Conservation (phyloP, 2,113 vertebrate species). For the Rhadina sibilatrix region DNA sequence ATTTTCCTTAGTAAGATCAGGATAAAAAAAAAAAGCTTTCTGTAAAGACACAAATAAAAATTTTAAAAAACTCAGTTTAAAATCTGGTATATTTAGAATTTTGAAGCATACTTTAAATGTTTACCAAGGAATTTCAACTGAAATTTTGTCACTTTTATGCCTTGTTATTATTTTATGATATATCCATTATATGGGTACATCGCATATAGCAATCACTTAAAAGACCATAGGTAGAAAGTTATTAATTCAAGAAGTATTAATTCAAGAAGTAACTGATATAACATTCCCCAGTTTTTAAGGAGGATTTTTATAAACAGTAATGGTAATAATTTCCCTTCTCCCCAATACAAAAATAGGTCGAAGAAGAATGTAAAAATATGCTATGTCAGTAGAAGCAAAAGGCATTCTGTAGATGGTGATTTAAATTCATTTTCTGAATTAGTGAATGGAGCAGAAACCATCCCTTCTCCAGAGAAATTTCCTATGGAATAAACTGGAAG, state of each 20-base stretch:
- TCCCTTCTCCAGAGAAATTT: not conserved
- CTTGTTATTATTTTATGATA: not conserved
- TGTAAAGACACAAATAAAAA: not conserved
- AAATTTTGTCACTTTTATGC: not conserved
- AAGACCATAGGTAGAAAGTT: not conserved
- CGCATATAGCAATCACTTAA: not conserved
- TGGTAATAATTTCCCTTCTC: not conserved
- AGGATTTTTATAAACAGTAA: not conserved
- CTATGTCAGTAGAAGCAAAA: not conserved
- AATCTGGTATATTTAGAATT: not conserved
- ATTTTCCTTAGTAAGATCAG: not conserved
- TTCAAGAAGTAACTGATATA: not conserved
- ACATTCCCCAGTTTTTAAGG: not conserved
- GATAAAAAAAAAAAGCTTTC: not conserved
- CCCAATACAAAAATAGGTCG: accelerated
- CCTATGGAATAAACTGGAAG: not conserved
- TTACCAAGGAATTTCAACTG: not conserved
- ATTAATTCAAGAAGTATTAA: not conserved
- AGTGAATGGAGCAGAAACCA: not conserved
- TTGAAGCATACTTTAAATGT: not conserved
- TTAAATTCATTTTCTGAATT: not conserved
- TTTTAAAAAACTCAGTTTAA: not conserved
- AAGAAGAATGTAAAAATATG: not conserved
- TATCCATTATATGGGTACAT: not conserved
- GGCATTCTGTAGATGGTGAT: not conserved